phyloP scores from a whole-genome alignment of 2,888 invertebrate species.

The Empis livida region DNA sequence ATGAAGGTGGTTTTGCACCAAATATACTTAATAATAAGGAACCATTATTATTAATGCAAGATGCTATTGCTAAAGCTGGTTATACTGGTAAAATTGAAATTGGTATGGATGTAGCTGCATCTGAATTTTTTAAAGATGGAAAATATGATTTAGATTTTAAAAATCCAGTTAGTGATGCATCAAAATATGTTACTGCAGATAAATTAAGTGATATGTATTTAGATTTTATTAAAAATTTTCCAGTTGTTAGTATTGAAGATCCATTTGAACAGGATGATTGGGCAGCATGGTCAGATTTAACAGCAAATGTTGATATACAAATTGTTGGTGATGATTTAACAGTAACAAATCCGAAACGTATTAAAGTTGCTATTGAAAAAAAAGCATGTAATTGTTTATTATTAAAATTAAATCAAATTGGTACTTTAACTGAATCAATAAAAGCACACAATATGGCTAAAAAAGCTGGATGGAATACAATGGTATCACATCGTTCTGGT shows the following conservation, averaged over 20 bases:
- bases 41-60: slow-evolving; percentile 70
- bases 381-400: slow-evolving; percentile 96
- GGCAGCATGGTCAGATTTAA: slow-evolving; percentile 82
- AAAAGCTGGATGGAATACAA: slow-evolving; percentile 92
- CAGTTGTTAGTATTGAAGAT: slow-evolving; percentile 97
- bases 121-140: slow-evolving; percentile 81
- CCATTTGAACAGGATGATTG: slow-evolving; percentile 99
- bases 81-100: slow-evolving; percentile 95
- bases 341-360: slow-evolving; percentile 86
- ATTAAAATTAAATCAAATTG: slow-evolving; percentile 98
- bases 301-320: slow-evolving; percentile 64
- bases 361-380: slow-evolving; percentile 87
- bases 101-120: slow-evolving; percentile 99
- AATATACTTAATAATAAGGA: slow-evolving; percentile 96
- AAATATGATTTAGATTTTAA: slow-evolving; percentile 96
- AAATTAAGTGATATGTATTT: slow-evolving; percentile 77
- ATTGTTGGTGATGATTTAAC: slow-evolving; percentile 94
- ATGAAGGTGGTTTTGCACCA: slow-evolving; percentile 99
- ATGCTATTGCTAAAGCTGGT: slow-evolving; percentile 88
- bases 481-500: slow-evolving; percentile 97
- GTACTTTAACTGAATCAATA: slow-evolving; percentile 94
- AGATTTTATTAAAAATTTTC: slow-evolving; percentile 81
- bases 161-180: slow-evolving; percentile 78
- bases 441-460: slow-evolving; percentile 81
- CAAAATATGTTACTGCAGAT: slow-evolving; percentile 66